Base-by-base conservation (phyloP, 2,888 invertebrate species). In the Pelosia muscerda region DNA sequence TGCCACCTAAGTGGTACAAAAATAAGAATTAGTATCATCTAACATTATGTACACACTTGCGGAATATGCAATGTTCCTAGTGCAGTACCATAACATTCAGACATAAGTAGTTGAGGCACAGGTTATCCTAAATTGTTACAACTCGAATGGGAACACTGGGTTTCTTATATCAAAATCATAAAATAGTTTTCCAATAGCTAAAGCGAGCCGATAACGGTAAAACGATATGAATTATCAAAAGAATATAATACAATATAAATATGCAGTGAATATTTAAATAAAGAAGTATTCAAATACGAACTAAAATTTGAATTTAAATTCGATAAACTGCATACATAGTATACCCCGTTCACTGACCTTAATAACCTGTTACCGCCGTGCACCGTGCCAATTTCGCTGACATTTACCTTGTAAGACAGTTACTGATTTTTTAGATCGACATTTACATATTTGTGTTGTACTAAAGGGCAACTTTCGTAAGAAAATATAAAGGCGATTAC, bases 321-420 rank as follows among this genome's bases (percentile, higher is more conserved):
- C 28, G 49, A 28, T 6, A 22, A 5, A 26, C 19, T n/a, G 26
- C 4, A 10, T 31, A 59, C 63, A 2, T 56, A 66, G 42, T 31
- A 54, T 22, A 63, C 61, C 64, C n/a, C 55, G 42, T 62, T 59
- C 31, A 55, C 22, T 34, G 65, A 67, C 74, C 66, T 68, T 69
- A 65, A 34, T 1, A 72, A 72, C 74, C 66, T n/a, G 72, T 70
- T 68, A 6, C 19, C 4, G 28, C 53, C 15, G 25, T 15, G 38
- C 38, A 26, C 10, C 11, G 58, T 56, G 56, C 62, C 65, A 65
- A 66, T 74, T 70, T 72, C 74, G 59, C 68, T 74, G 74, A 61
- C 72, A 72, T 74, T 74, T 70, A 69, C 38, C 19, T 34, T n/a
- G 15, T 66, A 68, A 68, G 67, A 71, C 69, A 67, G 64, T 62